phyloP scores from a whole-genome alignment of 1,140 invertebrate genomes.

The Zaprionus lachaisei region DNA sequence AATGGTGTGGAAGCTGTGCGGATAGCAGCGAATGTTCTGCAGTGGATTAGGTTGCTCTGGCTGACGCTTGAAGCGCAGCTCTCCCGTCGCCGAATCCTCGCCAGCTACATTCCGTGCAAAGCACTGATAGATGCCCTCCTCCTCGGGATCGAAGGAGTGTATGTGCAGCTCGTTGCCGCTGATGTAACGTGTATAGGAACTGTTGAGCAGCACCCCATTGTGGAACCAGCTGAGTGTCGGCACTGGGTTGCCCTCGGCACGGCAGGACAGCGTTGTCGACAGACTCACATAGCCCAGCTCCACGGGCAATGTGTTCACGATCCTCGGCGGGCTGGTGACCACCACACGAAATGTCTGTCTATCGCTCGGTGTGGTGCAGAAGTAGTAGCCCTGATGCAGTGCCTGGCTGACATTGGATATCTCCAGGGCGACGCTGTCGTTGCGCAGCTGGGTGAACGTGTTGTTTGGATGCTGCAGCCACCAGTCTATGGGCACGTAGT shows the following conservation, averaged over 20 bases:
- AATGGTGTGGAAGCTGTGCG: conserved; percentile 79
- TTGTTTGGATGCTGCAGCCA: conserved; percentile 58
- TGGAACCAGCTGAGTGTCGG: conserved; percentile 79
- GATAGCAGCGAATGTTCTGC: conserved; percentile 81
- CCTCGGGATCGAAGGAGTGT: conserved; percentile 78
- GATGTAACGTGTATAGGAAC: conserved; percentile 78
- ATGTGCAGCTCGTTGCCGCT: conserved; percentile 71
- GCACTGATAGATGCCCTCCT: conserved; percentile 84
- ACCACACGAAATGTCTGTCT: conserved; percentile 73
- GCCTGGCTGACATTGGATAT: conserved; percentile 54
- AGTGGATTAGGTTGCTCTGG: conserved; percentile 64
- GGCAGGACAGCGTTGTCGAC: conserved; percentile 65
- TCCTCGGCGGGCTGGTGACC: conserved; percentile 72
- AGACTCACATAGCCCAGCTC: conserved; percentile 66
- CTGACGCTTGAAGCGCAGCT: conserved; percentile 69
- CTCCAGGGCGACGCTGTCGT: conserved; percentile 68
- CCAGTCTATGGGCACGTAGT: conserved; percentile 73
- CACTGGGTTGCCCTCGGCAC: conserved; percentile 70
- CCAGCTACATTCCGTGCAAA: conserved; percentile 79
- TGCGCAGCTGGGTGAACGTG: conserved; percentile 55
- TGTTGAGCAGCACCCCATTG: conserved; percentile 70
- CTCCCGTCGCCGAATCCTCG: conserved; percentile 71
- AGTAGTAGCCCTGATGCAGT: conserved; percentile 70
- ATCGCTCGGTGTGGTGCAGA: conserved; percentile 64
- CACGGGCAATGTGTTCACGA: conserved; percentile 58